These are phyloP conservation scores for Eupristina koningsbergeri DNA, from an alignment of 1,140 invertebrate species.

Conservation along the genomic window DNA sequence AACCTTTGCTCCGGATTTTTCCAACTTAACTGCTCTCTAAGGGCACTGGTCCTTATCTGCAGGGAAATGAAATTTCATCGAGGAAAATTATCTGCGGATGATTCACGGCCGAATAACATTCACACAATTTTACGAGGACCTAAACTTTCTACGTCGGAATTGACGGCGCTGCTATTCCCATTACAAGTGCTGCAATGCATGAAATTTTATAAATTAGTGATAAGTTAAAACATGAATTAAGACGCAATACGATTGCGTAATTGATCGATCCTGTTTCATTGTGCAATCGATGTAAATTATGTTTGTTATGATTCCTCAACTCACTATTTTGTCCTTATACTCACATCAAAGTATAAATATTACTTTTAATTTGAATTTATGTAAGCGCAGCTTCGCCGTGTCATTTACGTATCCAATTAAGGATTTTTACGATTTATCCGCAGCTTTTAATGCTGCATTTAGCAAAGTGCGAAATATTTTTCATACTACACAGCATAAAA, in stretches of 20 bases:
- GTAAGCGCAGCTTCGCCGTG: background rate
- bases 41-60: background rate
- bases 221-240: constrained; percentile 29
- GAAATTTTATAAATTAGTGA: constrained; percentile 28
- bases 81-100: background rate
- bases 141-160: constrained; percentile 27
- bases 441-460: background rate
- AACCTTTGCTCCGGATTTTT: background rate
- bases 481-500: background rate
- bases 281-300: background rate
- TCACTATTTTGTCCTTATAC: background rate
- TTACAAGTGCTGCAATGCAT: background rate
- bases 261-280: background rate
- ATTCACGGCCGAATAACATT: background rate
- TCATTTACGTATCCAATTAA: background rate
- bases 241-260: constrained; percentile 17
- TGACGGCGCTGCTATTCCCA: background rate
- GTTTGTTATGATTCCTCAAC: background rate
- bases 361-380: constrained; percentile 12
- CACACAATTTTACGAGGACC: background rate
- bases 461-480: background rate
- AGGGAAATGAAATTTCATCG: background rate
- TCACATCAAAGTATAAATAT: background rate
- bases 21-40: background rate
- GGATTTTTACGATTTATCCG: background rate